These are phyloP conservation scores for Agrypnus murinus DNA, from an alignment of 2,888 invertebrate genomes.

Conservation along the genomic window DNA sequence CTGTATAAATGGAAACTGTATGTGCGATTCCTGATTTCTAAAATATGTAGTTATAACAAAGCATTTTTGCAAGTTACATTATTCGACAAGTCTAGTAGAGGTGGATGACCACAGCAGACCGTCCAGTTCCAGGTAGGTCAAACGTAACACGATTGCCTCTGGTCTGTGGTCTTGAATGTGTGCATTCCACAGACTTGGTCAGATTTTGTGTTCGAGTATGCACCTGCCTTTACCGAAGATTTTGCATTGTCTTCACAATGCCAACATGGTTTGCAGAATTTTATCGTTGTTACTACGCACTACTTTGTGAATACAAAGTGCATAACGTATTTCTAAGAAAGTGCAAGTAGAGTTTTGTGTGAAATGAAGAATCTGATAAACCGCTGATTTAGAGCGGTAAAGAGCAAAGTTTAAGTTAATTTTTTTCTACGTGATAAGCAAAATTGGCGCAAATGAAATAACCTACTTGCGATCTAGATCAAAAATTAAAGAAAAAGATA, in stretches of 20 bases:
- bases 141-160: conserved; percentile 48
- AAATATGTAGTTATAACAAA: not conserved
- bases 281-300: not conserved
- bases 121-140: conserved; percentile 55
- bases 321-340: conserved; percentile 10
- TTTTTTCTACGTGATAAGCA: conserved; percentile 6
- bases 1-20: too few species aligned
- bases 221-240: conserved; percentile 17
- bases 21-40: too few species aligned
- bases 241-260: conserved; percentile 14
- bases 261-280: not conserved
- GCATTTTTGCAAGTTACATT: conserved; percentile 16
- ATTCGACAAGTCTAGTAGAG: conserved; percentile 24
- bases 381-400: not conserved
- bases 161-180: conserved; percentile 37
- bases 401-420: conserved; percentile 6
- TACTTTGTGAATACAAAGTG: conserved; percentile 13
- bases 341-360: conserved; percentile 7
- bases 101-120: conserved; percentile 56
- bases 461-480: conserved; percentile 6
- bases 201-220: conserved; percentile 32
- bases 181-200: conserved; percentile 33
- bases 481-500: too few species aligned
- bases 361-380: not conserved
- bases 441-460: not conserved